A percentile compares a stretch with the other conserved stretches of the same genome.
Conservation (phyloP, 1,140 invertebrate genomes). For the Lucilia cuprina region DNA sequence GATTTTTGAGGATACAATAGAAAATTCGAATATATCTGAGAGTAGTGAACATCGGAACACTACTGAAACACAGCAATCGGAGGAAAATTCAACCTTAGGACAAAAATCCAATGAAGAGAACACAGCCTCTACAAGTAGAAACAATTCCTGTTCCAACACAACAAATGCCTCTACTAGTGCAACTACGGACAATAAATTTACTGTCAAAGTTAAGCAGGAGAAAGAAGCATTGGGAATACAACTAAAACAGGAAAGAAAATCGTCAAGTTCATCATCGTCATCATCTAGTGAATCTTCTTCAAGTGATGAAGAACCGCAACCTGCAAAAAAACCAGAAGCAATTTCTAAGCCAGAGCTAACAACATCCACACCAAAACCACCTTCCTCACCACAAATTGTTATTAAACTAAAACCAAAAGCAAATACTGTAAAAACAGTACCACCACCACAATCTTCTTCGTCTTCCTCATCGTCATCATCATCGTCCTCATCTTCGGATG, state of each 20-base stretch:
- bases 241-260: constrained; percentile 16
- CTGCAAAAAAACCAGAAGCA: neutral
- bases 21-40: no score
- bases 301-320: neutral
- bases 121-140: neutral
- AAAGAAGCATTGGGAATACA: neutral
- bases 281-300: neutral
- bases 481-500: constrained; percentile 34
- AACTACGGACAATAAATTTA: neutral
- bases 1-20: no score
- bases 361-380: neutral
- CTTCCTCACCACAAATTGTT: neutral
- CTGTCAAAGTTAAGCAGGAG: neutral
- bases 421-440: neutral
- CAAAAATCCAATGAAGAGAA: neutral
- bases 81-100: no score
- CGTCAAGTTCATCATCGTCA: neutral
- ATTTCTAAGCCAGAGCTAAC: neutral
- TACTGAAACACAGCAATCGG: no score
- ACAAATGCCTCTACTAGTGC: neutral
- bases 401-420: neutral
- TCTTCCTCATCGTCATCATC: neutral
- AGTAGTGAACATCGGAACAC: no score
- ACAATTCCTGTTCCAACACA: neutral
- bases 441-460: neutral